Evolutionary conservation across 2,113 vertebrate genomes (phyloP), one percentile per base, ranked within the genome.

Genomic region (Pseudorasbora parva): DNA sequence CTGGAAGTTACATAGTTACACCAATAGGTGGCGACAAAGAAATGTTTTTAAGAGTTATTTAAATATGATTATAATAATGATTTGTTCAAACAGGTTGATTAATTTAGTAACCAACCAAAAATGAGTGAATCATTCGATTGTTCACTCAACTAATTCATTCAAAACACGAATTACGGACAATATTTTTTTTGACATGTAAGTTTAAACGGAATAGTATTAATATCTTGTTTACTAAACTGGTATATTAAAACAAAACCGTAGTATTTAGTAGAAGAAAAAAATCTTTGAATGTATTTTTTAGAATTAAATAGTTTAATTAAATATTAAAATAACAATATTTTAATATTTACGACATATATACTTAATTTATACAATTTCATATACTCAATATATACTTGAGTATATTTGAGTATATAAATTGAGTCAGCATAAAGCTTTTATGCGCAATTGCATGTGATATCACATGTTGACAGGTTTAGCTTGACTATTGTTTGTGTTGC

Each of bases 381-480:
- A n/a, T n/a, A n/a, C n/a, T n/a, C n/a, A n/a, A n/a, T n/a, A n/a
- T n/a, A n/a, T n/a, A n/a, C n/a, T n/a, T n/a, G n/a, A n/a, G n/a
- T n/a, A n/a, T n/a, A n/a, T n/a, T n/a, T n/a, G n/a, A n/a, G n/a
- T n/a, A n/a, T n/a, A n/a, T n/a, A 62, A 25, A 47, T 27, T 47
- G 8, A 41, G 14, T 78, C 8, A 27, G n/a, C 8, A 21, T 21
- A 27, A 78, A 27, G 57, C 41, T 78, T 78, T 3, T 25, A 5
- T 75, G 71, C 62, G 57, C 4, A 17, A 64, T 49, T 83, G 72
- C 37, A n/a, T 72, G 41, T 62, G 51, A 66, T 54, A 74, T 60
- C 47, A 47, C 49, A 33, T 45, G 57, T 30, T 45, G 66, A 83
- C 87, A 92, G 89, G 71, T n/a, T 59, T 56, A 84, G 82, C 49